phyloP scores from a whole-genome alignment of 1,140 invertebrate species.

The Helicoverpa zea region DNA sequence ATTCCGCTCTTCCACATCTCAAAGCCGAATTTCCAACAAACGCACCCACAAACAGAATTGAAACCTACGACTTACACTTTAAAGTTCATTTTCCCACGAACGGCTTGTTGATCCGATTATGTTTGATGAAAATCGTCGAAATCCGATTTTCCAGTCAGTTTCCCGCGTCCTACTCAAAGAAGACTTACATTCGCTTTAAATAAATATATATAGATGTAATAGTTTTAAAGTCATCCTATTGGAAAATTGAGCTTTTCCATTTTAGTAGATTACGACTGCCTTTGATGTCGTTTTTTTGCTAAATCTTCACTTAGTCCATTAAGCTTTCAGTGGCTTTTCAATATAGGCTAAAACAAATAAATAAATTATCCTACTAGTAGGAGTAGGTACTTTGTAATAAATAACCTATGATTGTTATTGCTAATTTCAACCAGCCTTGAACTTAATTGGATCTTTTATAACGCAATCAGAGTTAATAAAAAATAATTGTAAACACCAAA shows the following conservation, averaged over 20 bases:
- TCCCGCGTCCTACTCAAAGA: slow-evolving; percentile 30
- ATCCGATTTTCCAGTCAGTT: slow-evolving; percentile 50
- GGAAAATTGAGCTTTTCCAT: slow-evolving; percentile 26
- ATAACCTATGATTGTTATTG: too few relatives aligned
- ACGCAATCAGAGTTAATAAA: not conserved
- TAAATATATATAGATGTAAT: slow-evolving; percentile 37
- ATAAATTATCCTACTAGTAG: too few relatives aligned
- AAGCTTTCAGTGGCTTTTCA: too few relatives aligned
- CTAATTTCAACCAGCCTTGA: not conserved
- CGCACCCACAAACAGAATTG: slow-evolving; percentile 2
- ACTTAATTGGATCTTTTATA: not conserved
- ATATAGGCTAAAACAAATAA: too few relatives aligned
- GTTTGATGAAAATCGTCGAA: slow-evolving; percentile 49
- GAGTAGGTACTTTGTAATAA: too few relatives aligned
- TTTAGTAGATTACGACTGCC: not conserved
- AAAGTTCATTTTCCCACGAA: slow-evolving; percentile 36
- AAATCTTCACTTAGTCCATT: not conserved
- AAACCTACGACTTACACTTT: not conserved
- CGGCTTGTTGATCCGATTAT: slow-evolving; percentile 41
- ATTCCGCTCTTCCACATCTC: slow-evolving; percentile 14
- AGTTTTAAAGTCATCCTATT: slow-evolving; percentile 40
- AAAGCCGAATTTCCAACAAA: slow-evolving; percentile 20
- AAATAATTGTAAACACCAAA: not conserved
- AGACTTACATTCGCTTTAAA: slow-evolving; percentile 47
- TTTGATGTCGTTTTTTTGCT: not conserved